Percentiles rank a stretch among this genome's conserved stretches.
These are phyloP conservation scores for Philonicus albiceps DNA, from an alignment of 2,888 invertebrate species.

Conservation along the genomic window DNA sequence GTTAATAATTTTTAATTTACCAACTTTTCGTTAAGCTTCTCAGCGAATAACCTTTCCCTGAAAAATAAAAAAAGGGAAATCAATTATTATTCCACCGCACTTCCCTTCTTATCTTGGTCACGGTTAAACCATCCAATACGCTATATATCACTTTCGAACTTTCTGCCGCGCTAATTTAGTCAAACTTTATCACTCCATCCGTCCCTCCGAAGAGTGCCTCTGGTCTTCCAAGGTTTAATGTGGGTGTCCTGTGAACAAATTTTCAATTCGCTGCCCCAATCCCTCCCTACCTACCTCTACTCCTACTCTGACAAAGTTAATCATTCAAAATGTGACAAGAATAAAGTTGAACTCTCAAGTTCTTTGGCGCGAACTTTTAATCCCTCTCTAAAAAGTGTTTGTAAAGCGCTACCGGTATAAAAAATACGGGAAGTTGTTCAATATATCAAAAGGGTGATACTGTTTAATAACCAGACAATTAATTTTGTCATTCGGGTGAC, in stretches of 20 bases:
- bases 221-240: constrained; percentile 22
- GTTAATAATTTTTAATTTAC: constrained; percentile 41
- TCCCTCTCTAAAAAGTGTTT: constrained; percentile 41
- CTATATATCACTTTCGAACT: constrained; percentile 49
- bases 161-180: constrained; percentile 48
- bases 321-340: constrained; percentile 49
- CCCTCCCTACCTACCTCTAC: not conserved
- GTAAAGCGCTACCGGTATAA: constrained; percentile 27
- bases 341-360: constrained; percentile 44
- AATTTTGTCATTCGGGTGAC: constrained; percentile 42
- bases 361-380: constrained; percentile 44
- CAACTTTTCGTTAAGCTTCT: constrained; percentile 28
- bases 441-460: constrained; percentile 48
- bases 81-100: constrained; percentile 28
- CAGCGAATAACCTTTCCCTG: not conserved
- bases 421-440: constrained; percentile 40
- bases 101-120: not conserved
- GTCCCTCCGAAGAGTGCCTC: constrained; percentile 17
- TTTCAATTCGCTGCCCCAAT: constrained; percentile 42
- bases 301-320: constrained; percentile 44
- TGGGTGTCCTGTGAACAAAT: constrained; percentile 44
- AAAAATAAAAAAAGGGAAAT: not conserved
- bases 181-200: constrained; percentile 47
- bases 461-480: constrained; percentile 47
- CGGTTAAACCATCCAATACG: not conserved